phyloP scores from a whole-genome alignment of 2,797 vertebrate genomes.

The Cyclura pinguis region DNA sequence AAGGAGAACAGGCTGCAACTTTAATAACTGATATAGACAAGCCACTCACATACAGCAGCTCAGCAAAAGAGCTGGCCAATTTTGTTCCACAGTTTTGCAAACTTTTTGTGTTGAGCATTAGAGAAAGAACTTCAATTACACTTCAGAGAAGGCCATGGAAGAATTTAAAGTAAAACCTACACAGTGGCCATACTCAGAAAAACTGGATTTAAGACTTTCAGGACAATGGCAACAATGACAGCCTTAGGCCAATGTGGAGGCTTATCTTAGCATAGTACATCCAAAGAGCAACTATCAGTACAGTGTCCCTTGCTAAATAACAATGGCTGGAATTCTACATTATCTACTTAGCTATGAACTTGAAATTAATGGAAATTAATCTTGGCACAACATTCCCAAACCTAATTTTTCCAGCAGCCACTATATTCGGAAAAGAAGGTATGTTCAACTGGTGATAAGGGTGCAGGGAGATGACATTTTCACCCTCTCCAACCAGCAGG shows the following conservation, averaged over 20 bases:
- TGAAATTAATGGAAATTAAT: no score
- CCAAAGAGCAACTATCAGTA: background rate
- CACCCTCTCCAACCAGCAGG: no score
- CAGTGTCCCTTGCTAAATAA: background rate
- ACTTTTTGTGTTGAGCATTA: background rate
- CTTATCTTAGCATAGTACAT: background rate
- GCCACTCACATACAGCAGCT: background rate
- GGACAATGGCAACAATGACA: background rate
- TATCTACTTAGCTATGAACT: no score
- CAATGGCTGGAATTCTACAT: no score
- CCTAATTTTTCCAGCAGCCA: no score
- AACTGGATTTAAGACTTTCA: background rate
- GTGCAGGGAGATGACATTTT: no score
- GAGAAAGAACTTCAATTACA: background rate
- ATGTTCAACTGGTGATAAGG: no score
- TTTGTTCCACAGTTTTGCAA: background rate
- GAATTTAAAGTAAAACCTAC: background rate
- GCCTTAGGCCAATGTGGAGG: background rate
- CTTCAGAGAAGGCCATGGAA: background rate
- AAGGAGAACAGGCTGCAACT: background rate
- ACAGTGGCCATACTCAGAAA: background rate
- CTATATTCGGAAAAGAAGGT: no score
- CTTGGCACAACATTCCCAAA: no score
- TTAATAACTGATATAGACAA: background rate
- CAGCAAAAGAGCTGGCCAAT: background rate